Conservation (phyloP, 1,140 invertebrate genomes). For the Gonatopus flavifemur region DNA sequence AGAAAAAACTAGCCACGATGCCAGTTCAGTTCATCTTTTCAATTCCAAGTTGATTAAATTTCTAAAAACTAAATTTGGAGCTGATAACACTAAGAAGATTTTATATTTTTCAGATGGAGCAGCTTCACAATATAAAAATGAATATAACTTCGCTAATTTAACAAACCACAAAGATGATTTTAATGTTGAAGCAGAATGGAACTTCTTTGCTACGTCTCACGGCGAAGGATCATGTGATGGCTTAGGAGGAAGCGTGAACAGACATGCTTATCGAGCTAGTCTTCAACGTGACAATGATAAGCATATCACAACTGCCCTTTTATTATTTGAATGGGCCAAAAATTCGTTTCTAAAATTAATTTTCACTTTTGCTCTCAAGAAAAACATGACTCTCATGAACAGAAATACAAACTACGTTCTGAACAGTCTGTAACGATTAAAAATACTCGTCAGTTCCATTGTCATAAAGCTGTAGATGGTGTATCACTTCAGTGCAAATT, state of each 20-base stretch:
- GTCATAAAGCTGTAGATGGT: neutral
- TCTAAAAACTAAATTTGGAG: neutral
- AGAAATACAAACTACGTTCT: neutral
- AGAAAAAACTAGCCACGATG: neutral
- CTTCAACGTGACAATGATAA: constrained; percentile 9
- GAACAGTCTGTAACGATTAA: neutral
- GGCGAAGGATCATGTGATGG: constrained; percentile 27
- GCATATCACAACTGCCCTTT: neutral
- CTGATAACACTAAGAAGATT: constrained; percentile 3
- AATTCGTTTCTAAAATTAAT: neutral
- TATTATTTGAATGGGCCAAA: neutral
- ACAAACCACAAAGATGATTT: constrained; percentile 13
- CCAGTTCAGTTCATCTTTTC: neutral
- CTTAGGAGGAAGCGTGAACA: constrained; percentile 13
- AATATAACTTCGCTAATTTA: constrained; percentile 16
- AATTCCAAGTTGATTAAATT: neutral
- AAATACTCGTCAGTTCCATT: constrained; percentile 1
- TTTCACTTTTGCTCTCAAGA: neutral
- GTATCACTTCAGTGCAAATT: neutral
- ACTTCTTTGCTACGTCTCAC: constrained; percentile 35
- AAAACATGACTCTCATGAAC: no score
- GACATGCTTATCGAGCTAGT: constrained; percentile 12
- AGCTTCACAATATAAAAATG: constrained; percentile 21
- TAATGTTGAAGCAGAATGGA: constrained; percentile 26
- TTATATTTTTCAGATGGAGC: constrained; percentile 9